Evolutionary conservation across 2,113 vertebrate genomes (phyloP).

Genomic region (Glaucidium brasilianum): DNA sequence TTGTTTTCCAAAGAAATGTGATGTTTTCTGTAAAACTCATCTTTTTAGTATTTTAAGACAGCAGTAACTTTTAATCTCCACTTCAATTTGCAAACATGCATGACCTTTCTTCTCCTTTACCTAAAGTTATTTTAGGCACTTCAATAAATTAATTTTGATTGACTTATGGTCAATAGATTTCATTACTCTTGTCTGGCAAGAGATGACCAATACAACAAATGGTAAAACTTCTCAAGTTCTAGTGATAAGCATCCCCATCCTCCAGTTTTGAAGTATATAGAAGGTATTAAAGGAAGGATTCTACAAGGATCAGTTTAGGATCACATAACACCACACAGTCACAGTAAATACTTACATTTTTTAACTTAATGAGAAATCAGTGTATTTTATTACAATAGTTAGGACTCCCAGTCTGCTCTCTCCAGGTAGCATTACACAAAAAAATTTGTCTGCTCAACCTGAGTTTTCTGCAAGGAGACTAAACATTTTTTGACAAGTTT

Average conservation of each 20-base stretch:
- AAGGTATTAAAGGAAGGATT: background rate
- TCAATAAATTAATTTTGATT: background rate
- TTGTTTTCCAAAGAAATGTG: background rate
- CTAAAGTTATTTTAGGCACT: background rate
- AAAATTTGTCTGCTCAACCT: background rate
- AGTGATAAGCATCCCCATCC: background rate
- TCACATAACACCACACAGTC: background rate
- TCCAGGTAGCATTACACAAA: background rate
- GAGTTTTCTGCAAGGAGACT: background rate
- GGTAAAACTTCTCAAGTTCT: background rate
- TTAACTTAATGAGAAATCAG: background rate
- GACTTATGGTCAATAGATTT: background rate
- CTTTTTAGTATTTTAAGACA: background rate
- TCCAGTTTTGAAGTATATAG: background rate
- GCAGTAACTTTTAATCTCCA: background rate
- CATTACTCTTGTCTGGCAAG: background rate
- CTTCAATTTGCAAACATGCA: background rate
- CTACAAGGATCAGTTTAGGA: background rate
- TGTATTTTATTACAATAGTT: background rate
- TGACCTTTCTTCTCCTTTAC: background rate
- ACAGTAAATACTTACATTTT: background rate
- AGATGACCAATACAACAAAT: background rate
- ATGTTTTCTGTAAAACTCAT: background rate
- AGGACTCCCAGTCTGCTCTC: background rate
- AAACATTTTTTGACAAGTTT: background rate